phyloP scores from a whole-genome alignment of 2,888 invertebrate species.

The Agonopterix alstromeriana region DNA sequence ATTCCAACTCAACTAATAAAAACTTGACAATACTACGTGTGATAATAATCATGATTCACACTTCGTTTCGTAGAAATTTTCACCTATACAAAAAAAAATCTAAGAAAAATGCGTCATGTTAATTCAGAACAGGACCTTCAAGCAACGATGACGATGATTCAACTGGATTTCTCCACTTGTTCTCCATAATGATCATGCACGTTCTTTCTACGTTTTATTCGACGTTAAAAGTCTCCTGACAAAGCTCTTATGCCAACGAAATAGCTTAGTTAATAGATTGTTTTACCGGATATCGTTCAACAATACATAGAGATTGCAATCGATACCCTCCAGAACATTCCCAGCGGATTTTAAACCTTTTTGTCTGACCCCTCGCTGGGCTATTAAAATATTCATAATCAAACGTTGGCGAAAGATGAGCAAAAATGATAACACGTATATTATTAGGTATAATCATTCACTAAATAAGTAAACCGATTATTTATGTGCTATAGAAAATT shows the following conservation, averaged over 20 bases:
- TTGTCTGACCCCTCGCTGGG: conserved; percentile 27
- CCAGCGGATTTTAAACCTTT: conserved; percentile 12
- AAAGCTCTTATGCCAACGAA: no score
- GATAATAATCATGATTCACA: no score
- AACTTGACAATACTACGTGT: no score
- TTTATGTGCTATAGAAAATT: neutral
- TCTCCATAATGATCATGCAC: neutral
- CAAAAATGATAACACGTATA: conserved; percentile 16
- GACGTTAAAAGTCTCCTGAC: no score
- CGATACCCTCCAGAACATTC: conserved; percentile 21
- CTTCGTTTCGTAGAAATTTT: no score
- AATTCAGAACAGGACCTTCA: no score
- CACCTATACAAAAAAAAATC: no score
- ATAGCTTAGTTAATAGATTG: no score
- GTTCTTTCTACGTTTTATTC: neutral
- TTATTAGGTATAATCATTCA: neutral
- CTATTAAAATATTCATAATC: conserved; percentile 33
- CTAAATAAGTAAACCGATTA: conserved; percentile 1
- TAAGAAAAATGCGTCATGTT: no score
- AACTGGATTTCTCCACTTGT: conserved; percentile 13
- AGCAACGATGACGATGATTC: conserved; percentile 7
- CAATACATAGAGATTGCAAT: conserved; percentile 16
- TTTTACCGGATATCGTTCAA: neutral
- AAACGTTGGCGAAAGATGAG: conserved; percentile 21
- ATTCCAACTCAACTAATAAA: no score